Evolutionary conservation across 2,797 vertebrate species (phyloP).

Genomic region (Catharus ustulatus): DNA sequence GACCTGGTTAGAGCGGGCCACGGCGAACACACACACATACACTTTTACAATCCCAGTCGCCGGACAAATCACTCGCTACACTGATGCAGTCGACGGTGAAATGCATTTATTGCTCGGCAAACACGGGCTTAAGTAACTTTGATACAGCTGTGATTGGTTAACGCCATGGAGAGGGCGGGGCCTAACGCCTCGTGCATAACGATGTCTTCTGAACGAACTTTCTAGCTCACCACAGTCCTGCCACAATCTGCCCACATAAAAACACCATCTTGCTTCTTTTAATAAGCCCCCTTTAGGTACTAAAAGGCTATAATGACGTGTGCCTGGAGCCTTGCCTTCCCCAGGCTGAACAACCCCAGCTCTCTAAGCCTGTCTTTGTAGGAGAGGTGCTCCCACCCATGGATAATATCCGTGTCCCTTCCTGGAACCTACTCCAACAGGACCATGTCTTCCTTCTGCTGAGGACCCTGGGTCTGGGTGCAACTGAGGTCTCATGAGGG

Average conservation of each 20-base stretch:
- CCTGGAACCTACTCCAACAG: not conserved
- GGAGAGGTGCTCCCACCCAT: not conserved
- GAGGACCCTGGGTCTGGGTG: not conserved
- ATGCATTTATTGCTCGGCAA: too few species aligned
- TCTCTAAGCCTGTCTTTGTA: not conserved
- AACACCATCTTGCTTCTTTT: not conserved
- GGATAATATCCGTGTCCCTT: not conserved
- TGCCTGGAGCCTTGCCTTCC: not conserved
- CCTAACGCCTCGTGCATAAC: too few species aligned
- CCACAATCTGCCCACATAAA: not conserved
- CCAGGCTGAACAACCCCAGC: not conserved
- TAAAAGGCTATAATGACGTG: not conserved
- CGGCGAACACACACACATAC: too few species aligned
- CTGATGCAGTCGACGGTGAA: too few species aligned
- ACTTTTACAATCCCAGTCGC: too few species aligned
- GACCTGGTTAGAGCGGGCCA: too few species aligned
- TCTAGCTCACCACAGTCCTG: too few species aligned
- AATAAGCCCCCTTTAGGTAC: not conserved
- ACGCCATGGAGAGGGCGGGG: too few species aligned
- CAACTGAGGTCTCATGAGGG: not conserved
- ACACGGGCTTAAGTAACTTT: too few species aligned
- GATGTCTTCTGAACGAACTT: too few species aligned
- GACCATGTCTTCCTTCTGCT: not conserved
- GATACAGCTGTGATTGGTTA: too few species aligned
- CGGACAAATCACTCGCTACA: too few species aligned